These are phyloP conservation scores for Geococcyx californianus DNA, from an alignment of 2,113 vertebrate species.

Conservation along the genomic window DNA sequence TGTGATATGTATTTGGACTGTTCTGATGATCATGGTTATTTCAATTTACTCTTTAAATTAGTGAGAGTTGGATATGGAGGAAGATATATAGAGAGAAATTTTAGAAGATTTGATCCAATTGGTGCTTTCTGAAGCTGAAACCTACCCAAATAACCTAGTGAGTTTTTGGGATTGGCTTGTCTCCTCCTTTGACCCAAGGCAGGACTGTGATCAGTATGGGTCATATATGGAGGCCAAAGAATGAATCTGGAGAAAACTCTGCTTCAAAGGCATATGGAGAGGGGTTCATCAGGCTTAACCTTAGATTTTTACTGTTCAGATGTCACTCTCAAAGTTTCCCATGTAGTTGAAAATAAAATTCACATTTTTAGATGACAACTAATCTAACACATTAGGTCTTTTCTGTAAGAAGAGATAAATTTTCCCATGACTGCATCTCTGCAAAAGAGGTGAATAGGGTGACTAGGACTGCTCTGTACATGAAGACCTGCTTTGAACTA, in stretches of 20 bases:
- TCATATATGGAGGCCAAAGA: background rate
- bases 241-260: background rate
- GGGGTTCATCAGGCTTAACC: background rate
- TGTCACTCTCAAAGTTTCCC: background rate
- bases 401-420: background rate
- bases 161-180: background rate
- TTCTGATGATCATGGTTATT: background rate
- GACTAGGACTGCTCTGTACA: background rate
- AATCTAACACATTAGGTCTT: background rate
- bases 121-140: background rate
- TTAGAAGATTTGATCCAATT: background rate
- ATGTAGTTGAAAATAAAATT: background rate
- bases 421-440: background rate
- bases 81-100: background rate
- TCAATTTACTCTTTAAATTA: background rate
- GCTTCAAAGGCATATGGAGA: background rate
- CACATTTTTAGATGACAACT: background rate
- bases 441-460: background rate
- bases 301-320: background rate
- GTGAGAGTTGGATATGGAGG: background rate
- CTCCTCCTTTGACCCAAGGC: background rate
- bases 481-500: background rate
- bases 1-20: background rate
- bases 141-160: background rate
- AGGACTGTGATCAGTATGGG: background rate